Percentiles rank a stretch among this genome's conserved stretches.
phyloP scores from a whole-genome alignment of 2,888 invertebrate genomes.

The Timandra comae region DNA sequence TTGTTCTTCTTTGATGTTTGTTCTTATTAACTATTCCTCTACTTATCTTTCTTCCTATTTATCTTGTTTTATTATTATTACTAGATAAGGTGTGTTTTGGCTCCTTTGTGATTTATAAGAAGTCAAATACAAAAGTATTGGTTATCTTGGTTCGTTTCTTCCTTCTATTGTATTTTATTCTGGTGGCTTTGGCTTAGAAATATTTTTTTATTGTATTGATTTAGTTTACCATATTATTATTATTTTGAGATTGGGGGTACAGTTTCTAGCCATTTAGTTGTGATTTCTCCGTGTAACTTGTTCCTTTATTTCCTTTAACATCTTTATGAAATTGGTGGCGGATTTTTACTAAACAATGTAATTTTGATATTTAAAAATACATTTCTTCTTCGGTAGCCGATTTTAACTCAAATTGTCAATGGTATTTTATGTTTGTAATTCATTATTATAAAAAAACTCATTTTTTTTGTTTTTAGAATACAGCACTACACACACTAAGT shows the following conservation, averaged over 20 bases:
- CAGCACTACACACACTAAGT: no score
- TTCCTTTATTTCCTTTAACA: not conserved
- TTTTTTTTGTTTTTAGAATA: constrained; percentile 36
- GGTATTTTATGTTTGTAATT: no score
- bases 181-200: no score
- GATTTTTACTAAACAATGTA: not conserved
- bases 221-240: no score
- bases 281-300: not conserved
- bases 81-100: not conserved
- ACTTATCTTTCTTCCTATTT: not conserved
- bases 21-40: not conserved
- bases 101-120: no score
- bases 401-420: no score
- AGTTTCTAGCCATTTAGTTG: not conserved
- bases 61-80: not conserved
- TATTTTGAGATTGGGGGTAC: no score
- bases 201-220: no score
- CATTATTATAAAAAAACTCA: not conserved
- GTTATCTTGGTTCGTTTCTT: not conserved
- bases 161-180: not conserved
- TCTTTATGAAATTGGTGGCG: not conserved
- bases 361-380: not conserved
- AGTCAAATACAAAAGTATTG: no score
- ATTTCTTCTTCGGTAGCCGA: not conserved
- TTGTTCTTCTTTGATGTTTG: no score